These are phyloP conservation scores for Montipora efflorescens DNA, from an alignment of 64 coral and sea anemone species.

Conservation along the genomic window DNA sequence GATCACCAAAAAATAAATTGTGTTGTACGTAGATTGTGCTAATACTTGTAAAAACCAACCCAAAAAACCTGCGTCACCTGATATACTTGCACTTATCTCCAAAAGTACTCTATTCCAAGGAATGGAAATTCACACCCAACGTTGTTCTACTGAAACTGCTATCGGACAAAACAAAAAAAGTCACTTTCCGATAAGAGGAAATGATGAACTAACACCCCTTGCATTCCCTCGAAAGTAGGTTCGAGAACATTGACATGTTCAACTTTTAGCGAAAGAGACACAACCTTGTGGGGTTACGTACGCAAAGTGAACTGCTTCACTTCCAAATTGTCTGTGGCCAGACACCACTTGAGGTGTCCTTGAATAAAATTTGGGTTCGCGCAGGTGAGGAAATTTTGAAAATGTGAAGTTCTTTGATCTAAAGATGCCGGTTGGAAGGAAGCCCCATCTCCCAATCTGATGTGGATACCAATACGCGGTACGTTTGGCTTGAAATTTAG, in stretches of 20 bases:
- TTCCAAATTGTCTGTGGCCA: conserved; percentile 57
- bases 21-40: no score
- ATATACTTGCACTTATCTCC: conserved; percentile 47
- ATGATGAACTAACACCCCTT: conserved; percentile 65
- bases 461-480: conserved; percentile 58
- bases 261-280: conserved; percentile 51
- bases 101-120: conserved; percentile 37
- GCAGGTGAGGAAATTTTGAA: conserved; percentile 42
- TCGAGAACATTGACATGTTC: conserved; percentile 71
- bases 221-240: conserved; percentile 60
- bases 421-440: background rate
- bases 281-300: conserved; percentile 49
- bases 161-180: conserved; percentile 66
- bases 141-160: conserved; percentile 79
- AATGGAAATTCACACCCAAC: conserved; percentile 72
- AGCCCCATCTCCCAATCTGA: conserved; percentile 59
- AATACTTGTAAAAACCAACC: no score
- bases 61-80: no score
- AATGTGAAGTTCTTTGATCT: conserved; percentile 35
- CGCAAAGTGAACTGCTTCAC: conserved; percentile 49
- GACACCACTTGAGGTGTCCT: conserved; percentile 64
- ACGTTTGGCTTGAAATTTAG: background rate
- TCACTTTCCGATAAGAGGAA: conserved; percentile 72
- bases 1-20: no score
- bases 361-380: conserved; percentile 7